Conservation (phyloP, 2,797 vertebrate species). For the Scyliorhinus canicula region DNA sequence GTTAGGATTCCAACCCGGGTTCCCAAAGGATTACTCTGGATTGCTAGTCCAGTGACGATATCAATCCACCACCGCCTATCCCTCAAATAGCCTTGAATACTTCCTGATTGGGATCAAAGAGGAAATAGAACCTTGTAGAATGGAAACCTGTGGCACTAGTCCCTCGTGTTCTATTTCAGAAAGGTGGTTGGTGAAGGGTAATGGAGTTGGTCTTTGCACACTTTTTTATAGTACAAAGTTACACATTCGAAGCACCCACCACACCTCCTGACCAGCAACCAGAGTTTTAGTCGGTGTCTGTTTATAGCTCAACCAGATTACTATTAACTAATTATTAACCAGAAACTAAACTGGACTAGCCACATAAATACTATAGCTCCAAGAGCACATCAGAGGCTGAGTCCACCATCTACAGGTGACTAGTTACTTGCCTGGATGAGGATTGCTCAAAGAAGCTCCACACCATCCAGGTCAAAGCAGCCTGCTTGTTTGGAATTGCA, state of each 20-base stretch:
- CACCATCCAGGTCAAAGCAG: background rate
- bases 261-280: background rate
- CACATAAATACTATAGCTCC: background rate
- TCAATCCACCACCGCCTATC: too few species aligned
- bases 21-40: too few species aligned
- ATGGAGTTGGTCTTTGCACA: background rate
- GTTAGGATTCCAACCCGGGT: too few species aligned
- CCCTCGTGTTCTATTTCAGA: background rate
- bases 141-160: background rate
- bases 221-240: background rate
- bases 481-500: background rate
- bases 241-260: background rate
- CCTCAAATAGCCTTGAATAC: background rate
- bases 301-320: background rate
- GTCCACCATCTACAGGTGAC: background rate
- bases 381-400: background rate
- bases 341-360: background rate
- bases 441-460: background rate
- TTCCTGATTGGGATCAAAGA: background rate
- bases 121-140: background rate
- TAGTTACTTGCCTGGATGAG: background rate
- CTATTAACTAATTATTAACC: too few species aligned
- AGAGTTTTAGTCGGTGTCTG: background rate
- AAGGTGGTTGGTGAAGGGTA: background rate
- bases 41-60: too few species aligned